Evolutionary conservation across 2,113 vertebrate species (phyloP), one percentile per base, ranked within the genome.

Genomic region (cattle (Bos taurus)): DNA sequence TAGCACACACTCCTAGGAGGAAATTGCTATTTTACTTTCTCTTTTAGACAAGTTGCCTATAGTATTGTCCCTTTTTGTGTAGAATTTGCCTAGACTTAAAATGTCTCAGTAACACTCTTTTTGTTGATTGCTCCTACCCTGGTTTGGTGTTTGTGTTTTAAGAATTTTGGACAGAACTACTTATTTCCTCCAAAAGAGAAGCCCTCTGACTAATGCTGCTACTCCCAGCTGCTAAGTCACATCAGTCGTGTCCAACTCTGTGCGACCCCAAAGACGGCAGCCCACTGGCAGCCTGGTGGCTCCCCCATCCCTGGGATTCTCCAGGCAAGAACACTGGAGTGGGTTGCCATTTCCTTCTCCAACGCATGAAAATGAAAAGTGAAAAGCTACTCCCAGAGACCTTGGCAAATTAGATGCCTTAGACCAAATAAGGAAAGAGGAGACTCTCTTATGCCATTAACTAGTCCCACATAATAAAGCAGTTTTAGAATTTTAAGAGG

Each of bases 181-280:
- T 86, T 50, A 67, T 94, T 97, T 97, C 50, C 84, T 92, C 25
- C 19, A 30, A 59, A 33, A 94, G 54, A 64, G 14, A 90, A 90
- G 60, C 30, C 93, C 46, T 62, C 62, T 83, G 40, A 33, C 17
- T 59, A 87, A 9, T 80, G 56, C 14, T 92, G 36, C 5, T 40
- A 40, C 67, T 84, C 6, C 28, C 59, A 2, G n/a, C 48, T 48
- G 48, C 48, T 48, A 48, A 48, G 48, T 48, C 48, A 1, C 48
- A 12, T 48, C 48, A 48, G 48, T 48, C 48, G 2, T 48, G 48
- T 48, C 48, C 48, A 11, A 48, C 48, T 48, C 48, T 48, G 48
- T 48, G 48, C 48, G 48, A 48, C 48, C 48, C 48, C 48, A 48
- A 48, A 48, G 48, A 48, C 48, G 2, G 48, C 48, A 48, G 48